phyloP scores from a whole-genome alignment of 1,140 invertebrate genomes.

The Trichonephila clavipes region DNA sequence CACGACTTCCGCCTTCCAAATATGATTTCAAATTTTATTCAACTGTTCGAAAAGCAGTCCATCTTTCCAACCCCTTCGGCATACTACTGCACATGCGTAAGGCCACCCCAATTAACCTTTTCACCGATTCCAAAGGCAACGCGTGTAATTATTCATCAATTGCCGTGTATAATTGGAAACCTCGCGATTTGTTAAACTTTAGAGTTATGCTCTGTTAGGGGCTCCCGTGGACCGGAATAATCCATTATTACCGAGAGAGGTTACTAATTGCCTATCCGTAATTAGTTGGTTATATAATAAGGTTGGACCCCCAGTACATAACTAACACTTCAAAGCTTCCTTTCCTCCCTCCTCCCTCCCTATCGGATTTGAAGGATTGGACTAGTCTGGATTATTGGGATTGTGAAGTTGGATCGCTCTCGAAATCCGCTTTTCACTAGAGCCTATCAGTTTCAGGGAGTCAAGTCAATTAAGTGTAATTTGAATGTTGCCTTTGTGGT shows the following conservation, averaged over 20 bases:
- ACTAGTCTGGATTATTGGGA: not conserved
- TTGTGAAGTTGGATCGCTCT: not conserved
- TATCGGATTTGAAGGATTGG: not conserved
- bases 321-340: constrained; percentile 40
- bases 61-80: not conserved
- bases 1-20: too few relatives aligned
- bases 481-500: not conserved
- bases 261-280: constrained; percentile 50
- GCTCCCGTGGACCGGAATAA: not conserved
- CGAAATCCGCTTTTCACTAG: not conserved
- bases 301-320: constrained; percentile 8
- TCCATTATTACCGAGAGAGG: constrained; percentile 41
- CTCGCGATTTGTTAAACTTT: constrained; percentile 65
- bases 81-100: not conserved
- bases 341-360: not conserved
- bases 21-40: too few relatives aligned
- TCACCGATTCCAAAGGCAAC: constrained; percentile 33
- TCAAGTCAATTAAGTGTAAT: not conserved
- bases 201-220: not conserved
- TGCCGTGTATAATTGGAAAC: constrained; percentile 38
- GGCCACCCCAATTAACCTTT: not conserved
- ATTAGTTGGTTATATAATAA: constrained; percentile 49
- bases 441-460: not conserved
- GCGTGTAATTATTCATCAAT: constrained; percentile 58
- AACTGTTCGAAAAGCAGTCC: not conserved